phyloP scores from a whole-genome alignment of 2,113 vertebrate genomes.

The Scomber colias region DNA sequence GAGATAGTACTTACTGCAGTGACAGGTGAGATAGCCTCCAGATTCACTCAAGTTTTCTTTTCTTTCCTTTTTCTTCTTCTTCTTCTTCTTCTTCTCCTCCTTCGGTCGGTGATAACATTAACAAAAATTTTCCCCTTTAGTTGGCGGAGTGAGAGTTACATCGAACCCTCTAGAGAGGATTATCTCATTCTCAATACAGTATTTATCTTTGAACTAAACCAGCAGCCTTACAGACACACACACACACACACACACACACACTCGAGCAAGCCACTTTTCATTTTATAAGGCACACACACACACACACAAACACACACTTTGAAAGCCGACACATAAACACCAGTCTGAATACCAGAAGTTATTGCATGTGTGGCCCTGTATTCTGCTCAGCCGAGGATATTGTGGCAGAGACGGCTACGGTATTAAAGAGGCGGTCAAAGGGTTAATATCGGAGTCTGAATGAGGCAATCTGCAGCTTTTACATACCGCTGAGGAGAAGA shows the following conservation, averaged over 20 bases:
- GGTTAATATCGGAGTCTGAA: conserved; percentile 79
- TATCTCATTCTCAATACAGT: conserved; percentile 44
- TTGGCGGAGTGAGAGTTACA: conserved; percentile 33
- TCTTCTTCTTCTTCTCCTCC: background rate
- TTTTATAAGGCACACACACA: background rate
- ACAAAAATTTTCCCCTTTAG: conserved; percentile 48
- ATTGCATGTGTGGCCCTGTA: conserved; percentile 30
- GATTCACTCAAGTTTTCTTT: conserved; percentile 33
- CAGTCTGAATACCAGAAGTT: conserved; percentile 4
- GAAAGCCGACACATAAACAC: conserved; percentile 34
- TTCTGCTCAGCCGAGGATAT: conserved; percentile 47
- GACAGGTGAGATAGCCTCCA: conserved; percentile 55
- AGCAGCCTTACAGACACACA: conserved; percentile 21
- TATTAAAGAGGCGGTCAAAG: conserved; percentile 66
- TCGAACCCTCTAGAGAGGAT: conserved; percentile 43
- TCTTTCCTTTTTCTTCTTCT: background rate
- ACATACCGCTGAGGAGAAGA: conserved; percentile 75
- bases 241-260: conserved; percentile 1
- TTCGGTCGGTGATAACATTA: conserved; percentile 43
- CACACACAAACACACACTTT: conserved; percentile 30
- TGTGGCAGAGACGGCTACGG: conserved; percentile 29
- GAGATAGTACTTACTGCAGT: conserved; percentile 37
- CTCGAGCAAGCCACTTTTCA: background rate
- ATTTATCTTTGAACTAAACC: conserved; percentile 57
- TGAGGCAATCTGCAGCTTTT: conserved; percentile 81